Conservation (phyloP, 2,113 vertebrate species). For the Muntiacus muntjak region DNA sequence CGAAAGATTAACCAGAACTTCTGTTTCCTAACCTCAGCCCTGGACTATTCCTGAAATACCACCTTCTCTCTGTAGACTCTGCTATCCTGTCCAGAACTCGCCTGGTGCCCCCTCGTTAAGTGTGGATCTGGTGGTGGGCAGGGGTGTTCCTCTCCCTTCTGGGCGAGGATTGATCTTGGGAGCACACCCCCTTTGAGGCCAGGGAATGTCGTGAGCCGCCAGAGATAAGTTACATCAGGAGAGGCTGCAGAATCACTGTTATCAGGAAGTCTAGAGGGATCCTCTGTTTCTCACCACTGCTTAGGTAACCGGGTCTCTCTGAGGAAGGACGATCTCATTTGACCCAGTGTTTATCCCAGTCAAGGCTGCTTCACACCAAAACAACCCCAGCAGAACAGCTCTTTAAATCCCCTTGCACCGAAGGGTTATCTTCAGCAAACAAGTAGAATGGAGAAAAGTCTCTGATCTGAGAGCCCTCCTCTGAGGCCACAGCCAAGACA, state of each 20-base stretch:
- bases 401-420: background rate
- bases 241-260: background rate
- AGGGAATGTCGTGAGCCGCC: background rate
- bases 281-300: slow-evolving; percentile 19
- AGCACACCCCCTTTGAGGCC: background rate
- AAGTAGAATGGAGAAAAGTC: background rate
- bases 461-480: background rate
- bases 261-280: background rate
- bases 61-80: background rate
- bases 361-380: background rate
- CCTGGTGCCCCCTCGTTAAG: background rate
- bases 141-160: background rate
- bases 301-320: slow-evolving; percentile 23
- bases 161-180: background rate
- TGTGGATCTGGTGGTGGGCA: accelerated
- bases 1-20: background rate
- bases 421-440: background rate
- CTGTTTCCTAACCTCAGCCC: background rate
- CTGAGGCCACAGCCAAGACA: background rate
- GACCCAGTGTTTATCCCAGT: background rate
- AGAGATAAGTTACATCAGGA: background rate
- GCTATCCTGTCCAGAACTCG: background rate
- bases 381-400: background rate
- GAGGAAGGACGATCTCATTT: background rate
- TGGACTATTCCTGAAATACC: background rate